Evolutionary conservation across 2,888 invertebrate species (phyloP).

Genomic region (Chironomus riparius): DNA sequence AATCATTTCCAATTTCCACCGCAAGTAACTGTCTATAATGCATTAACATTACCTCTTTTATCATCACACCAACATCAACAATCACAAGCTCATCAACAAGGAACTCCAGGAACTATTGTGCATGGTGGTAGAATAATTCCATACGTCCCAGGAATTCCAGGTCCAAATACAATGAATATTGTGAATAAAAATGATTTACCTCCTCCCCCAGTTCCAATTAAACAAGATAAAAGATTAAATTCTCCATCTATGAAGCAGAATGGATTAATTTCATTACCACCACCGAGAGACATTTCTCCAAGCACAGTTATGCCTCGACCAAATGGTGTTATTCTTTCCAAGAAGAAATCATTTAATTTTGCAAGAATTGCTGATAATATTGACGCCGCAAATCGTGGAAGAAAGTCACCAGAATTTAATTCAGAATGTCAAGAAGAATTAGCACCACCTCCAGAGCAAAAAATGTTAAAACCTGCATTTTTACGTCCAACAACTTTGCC

Average conservation of each 20-base stretch:
- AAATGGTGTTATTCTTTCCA: neutral
- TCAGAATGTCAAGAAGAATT: constrained; percentile 33
- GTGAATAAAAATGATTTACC: constrained; percentile 36
- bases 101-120: constrained; percentile 43
- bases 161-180: constrained; percentile 51
- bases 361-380: constrained; percentile 41
- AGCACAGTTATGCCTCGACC: constrained; percentile 1
- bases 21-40: constrained; percentile 61
- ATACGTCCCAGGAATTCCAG: constrained; percentile 80
- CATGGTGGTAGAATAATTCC: constrained; percentile 70
- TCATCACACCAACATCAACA: constrained; percentile 34
- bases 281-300: neutral
- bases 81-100: constrained; percentile 38
- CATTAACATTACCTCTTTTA: constrained; percentile 52
- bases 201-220: constrained; percentile 37
- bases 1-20: constrained; percentile 55
- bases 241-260: constrained; percentile 15
- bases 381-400: constrained; percentile 32
- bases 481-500: constrained; percentile 74
- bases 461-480: constrained; percentile 51
- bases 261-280: neutral
- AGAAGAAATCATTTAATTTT: constrained; percentile 39
- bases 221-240: constrained; percentile 2
- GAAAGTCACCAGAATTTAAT: constrained; percentile 26
- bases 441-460: constrained; percentile 37